phyloP scores from a whole-genome alignment of 2,888 invertebrate genomes.

The Oxycera nigricornis region DNA sequence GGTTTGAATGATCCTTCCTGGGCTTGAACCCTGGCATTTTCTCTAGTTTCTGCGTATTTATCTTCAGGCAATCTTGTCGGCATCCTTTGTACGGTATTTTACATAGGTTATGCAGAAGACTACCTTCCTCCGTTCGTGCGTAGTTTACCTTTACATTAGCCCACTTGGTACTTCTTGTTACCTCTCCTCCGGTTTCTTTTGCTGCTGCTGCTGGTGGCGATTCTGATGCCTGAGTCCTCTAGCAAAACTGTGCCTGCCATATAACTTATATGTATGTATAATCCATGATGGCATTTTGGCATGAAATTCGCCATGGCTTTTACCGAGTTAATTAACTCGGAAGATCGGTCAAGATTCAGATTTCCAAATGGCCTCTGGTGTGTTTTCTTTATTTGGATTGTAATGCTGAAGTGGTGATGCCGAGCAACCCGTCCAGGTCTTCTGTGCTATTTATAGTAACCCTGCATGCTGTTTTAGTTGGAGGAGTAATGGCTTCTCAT shows the following conservation, averaged over 20 bases:
- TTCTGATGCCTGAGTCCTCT: background rate
- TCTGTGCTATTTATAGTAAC: background rate
- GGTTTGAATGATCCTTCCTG: background rate
- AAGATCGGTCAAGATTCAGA: slow-evolving; percentile 35
- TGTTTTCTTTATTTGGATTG: slow-evolving; percentile 25
- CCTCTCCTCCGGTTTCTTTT: background rate
- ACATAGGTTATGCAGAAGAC: background rate
- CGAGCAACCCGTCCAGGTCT: background rate
- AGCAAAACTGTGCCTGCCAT: background rate
- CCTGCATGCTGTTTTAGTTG: too few relatives aligned
- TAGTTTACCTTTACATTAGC: background rate
- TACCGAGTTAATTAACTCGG: slow-evolving; percentile 43
- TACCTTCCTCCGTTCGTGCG: background rate
- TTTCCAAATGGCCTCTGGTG: slow-evolving; percentile 16
- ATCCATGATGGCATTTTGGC: background rate
- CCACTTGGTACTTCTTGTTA: background rate
- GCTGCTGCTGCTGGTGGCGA: too few relatives aligned
- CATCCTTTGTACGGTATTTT: slow-evolving; percentile 15
- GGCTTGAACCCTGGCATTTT: background rate
- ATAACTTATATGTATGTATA: background rate
- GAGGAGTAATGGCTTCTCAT: background rate
- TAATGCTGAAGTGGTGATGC: background rate
- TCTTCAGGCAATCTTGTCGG: slow-evolving; percentile 11
- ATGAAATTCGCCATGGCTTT: slow-evolving; percentile 23
- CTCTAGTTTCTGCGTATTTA: slow-evolving; percentile 2